Conservation (phyloP, 2,888 invertebrate species). For the Andrena bicolor region DNA sequence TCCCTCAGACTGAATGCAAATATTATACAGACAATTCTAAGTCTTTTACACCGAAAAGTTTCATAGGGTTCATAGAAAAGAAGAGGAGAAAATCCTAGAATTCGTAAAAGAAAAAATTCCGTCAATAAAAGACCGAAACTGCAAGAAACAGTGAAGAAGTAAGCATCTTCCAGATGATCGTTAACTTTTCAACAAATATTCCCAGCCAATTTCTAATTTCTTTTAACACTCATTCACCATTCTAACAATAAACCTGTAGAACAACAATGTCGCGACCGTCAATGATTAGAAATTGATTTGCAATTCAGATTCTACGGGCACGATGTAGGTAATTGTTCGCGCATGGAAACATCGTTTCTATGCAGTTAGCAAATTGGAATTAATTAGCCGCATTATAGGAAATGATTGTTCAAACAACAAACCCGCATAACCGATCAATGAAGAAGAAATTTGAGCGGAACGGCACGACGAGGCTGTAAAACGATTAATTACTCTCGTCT, state of each 20-base stretch:
- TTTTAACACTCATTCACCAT: neutral
- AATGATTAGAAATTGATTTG: neutral
- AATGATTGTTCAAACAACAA: neutral
- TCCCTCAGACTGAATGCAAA: too few relatives aligned
- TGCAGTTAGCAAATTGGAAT: neutral
- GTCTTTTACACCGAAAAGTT: too few relatives aligned
- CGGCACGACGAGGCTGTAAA: constrained; percentile 8
- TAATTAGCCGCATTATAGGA: constrained; percentile 22
- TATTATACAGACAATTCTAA: too few relatives aligned
- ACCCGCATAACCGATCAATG: constrained; percentile 9
- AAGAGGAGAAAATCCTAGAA: too few relatives aligned
- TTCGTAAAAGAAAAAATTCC: too few relatives aligned
- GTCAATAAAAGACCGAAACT: too few relatives aligned
- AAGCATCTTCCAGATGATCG: too few relatives aligned
- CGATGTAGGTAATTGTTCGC: neutral
- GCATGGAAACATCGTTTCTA: neutral
- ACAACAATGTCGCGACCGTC: neutral
- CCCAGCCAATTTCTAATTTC: too few relatives aligned
- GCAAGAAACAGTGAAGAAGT: too few relatives aligned
- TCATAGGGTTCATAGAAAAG: too few relatives aligned
- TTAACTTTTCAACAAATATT: too few relatives aligned
- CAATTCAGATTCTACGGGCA: neutral
- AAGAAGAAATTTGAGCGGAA: constrained; percentile 51
- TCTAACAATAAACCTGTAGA: neutral
- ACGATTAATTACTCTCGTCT: constrained; percentile 47